Conservation (phyloP, 2,113 vertebrate species). For the Muntiacus muntjak region DNA sequence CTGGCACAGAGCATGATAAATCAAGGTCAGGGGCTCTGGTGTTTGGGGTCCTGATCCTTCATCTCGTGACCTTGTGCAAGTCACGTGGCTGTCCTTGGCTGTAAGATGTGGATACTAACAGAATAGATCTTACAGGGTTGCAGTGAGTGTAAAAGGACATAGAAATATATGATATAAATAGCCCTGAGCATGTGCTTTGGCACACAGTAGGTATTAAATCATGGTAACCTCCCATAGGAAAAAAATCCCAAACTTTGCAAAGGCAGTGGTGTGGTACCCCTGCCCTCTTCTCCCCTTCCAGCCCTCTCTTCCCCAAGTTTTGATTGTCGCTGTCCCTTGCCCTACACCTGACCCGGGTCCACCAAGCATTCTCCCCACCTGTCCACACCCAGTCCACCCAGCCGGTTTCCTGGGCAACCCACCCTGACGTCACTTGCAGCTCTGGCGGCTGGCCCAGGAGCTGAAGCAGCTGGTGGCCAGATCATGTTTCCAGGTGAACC, state of each 20-base stretch:
- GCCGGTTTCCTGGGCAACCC: background rate
- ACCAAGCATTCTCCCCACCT: background rate
- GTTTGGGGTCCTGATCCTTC: background rate
- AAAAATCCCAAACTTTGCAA: background rate
- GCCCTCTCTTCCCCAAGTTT: background rate
- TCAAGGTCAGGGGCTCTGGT: background rate
- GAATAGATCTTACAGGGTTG: background rate
- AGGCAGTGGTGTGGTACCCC: background rate
- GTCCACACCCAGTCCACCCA: background rate
- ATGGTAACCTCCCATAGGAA: background rate
- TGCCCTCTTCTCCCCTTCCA: too few relatives aligned
- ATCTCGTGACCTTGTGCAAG: constrained; percentile 1
- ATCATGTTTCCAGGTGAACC: constrained; percentile 60
- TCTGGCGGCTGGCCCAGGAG: background rate
- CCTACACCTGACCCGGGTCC: background rate
- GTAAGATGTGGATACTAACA: background rate
- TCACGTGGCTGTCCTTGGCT: background rate
- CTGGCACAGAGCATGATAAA: background rate
- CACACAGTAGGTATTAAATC: background rate
- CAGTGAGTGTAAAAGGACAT: background rate
- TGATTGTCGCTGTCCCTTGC: background rate
- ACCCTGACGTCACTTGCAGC: background rate
- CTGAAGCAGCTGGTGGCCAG: constrained; percentile 30
- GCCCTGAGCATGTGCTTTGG: background rate
- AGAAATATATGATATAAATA: background rate